Evolutionary conservation across 92 coral and sea anemone genomes (phyloP), one percentile per base, ranked within the genome.

Genomic region (Ricordea florida): DNA sequence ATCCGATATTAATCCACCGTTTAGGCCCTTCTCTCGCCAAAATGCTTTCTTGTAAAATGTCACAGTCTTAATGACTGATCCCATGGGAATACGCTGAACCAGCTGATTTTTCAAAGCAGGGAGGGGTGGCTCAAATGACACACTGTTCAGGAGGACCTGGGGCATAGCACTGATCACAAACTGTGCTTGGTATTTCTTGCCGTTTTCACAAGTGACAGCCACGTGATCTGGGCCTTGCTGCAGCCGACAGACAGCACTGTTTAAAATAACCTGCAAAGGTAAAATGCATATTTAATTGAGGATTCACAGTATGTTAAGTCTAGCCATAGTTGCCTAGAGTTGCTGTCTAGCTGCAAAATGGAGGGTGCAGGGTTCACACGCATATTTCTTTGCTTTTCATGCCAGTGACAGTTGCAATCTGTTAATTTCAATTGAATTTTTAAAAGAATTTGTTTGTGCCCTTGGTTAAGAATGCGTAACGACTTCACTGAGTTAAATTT

Each of bases 111-210:
- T 94, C 69, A 94, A 69, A 7, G 98, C 88, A 52, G 98, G 97
- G 45, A 94, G 91, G 48, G 97, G 96, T 42, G 97, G 98, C 7
- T 83, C 85, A 80, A 94, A 94, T 62, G 91, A 82, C 16, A 94
- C 81, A 79, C 76, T 86, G 59, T 89, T 86, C 11, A 94, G 85
- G 30, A 94, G 87, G 51, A 90, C 98, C 59, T 94, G 98, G 1
- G 98, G 98, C 88, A 94, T 94, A 55, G 98, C 98, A 82, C 98
- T 91, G 49, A 94, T 85, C 45, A 74, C 97, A 66, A 74, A 94
- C 72, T 92, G 76, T 23, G 94, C 92, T 82, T 81, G 75, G 66
- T 88, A 94, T 21, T 50, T 77, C 62, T 91, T 94, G 71, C 97
- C 97, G 79, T 94, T 76, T 41, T 74, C 82, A 66, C 98, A 94